Conservation (phyloP, 1,140 invertebrate species). For the Drosophila bocqueti region DNA sequence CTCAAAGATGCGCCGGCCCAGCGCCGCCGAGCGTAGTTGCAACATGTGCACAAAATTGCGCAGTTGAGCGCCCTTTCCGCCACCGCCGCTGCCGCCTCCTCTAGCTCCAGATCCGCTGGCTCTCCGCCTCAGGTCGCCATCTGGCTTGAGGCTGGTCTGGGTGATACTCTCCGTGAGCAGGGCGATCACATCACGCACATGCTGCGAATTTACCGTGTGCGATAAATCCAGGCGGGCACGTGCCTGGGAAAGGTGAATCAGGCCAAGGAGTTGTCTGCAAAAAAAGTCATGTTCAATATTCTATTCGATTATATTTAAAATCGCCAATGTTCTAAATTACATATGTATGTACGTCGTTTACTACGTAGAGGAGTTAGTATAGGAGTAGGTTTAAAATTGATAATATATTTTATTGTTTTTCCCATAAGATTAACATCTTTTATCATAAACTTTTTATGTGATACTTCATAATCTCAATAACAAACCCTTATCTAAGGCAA, state of each 20-base stretch:
- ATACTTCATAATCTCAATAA: neutral
- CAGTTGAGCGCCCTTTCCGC: constrained; percentile 90
- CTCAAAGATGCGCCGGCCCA: constrained; percentile 90
- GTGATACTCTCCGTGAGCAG: constrained; percentile 93
- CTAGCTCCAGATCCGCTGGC: constrained; percentile 2
- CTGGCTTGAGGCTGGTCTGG: constrained; percentile 88
- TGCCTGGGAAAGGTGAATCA: constrained; percentile 95
- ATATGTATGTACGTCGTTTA: too few species aligned
- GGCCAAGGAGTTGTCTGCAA: constrained; percentile 86
- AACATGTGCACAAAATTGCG: constrained; percentile 91
- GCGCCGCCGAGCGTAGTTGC: constrained; percentile 87
- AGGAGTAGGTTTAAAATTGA: too few species aligned
- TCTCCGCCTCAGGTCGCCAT: constrained; percentile 71
- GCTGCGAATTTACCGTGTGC: constrained; percentile 90
- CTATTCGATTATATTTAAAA: neutral
- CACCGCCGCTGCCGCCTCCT: constrained; percentile 87
- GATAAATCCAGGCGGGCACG: constrained; percentile 94
- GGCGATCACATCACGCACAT: constrained; percentile 95
- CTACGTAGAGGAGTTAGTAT: too few species aligned
- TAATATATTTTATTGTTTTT: neutral
- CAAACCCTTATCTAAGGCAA: neutral
- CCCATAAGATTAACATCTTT: neutral
- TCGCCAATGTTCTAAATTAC: too few species aligned
- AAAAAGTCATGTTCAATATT: neutral
- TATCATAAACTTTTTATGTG: neutral